phyloP scores from a whole-genome alignment of 1,140 invertebrate genomes.

The Bacillus rossius region DNA sequence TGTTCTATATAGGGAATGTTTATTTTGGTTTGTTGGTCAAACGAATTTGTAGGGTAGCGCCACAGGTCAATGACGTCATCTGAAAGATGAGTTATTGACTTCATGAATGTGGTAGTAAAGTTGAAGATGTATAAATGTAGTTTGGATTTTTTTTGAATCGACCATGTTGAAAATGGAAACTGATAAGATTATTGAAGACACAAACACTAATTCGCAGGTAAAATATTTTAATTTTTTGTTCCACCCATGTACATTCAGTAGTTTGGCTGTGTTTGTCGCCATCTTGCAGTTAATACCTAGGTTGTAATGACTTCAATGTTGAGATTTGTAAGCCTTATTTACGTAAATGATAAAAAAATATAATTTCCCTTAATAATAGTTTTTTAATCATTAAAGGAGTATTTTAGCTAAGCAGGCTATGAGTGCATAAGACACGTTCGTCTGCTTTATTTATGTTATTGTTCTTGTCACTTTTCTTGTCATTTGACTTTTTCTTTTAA shows the following conservation, averaged over 20 bases:
- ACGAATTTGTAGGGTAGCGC: no score
- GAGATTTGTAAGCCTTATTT: conserved; percentile 4
- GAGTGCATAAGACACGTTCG: no score
- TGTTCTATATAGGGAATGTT: no score
- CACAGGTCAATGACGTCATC: conserved; percentile 20
- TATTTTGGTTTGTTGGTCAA: no score
- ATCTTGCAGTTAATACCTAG: conserved; percentile 12
- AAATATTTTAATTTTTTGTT: conserved; percentile 18
- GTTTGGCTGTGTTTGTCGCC: conserved; percentile 12
- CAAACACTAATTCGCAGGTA: conserved; percentile 53
- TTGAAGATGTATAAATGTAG: conserved; percentile 16
- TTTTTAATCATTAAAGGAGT: no score
- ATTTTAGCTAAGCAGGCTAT: no score
- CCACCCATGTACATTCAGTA: conserved; percentile 6
- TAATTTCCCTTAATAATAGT: no score
- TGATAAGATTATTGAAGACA: conserved; percentile 56
- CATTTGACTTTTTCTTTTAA: no score
- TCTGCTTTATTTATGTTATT: no score
- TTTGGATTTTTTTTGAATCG: conserved; percentile 16
- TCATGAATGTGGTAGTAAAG: conserved; percentile 16
- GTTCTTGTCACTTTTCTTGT: no score
- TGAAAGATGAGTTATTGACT: conserved; percentile 14
- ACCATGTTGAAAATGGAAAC: conserved; percentile 60
- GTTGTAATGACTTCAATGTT: conserved; percentile 5
- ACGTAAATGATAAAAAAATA: neutral